Conservation (phyloP, 2,797 vertebrate genomes). For the Neosilurus mollespiculum region DNA sequence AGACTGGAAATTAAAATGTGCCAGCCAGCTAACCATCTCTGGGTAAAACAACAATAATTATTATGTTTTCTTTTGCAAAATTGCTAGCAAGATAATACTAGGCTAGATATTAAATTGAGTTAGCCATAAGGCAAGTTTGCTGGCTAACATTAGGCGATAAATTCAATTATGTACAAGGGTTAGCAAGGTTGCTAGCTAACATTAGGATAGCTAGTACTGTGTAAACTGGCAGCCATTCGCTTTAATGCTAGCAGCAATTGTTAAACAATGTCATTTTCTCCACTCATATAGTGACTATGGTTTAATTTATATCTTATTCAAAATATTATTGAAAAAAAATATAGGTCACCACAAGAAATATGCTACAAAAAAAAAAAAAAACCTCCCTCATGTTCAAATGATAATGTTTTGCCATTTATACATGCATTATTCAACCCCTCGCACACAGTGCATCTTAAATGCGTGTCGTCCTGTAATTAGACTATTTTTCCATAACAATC, state of each 20-base stretch:
- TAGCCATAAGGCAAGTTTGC: too few relatives aligned
- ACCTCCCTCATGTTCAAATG: not conserved
- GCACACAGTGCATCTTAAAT: not conserved
- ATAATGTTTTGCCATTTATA: not conserved
- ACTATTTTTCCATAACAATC: slow-evolving; percentile 28
- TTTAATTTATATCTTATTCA: not conserved
- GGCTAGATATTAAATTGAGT: too few relatives aligned
- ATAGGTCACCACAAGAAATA: not conserved
- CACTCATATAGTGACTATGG: not conserved
- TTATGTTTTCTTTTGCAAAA: too few relatives aligned
- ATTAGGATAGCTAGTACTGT: not conserved
- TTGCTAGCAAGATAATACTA: too few relatives aligned
- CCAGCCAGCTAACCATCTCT: too few relatives aligned
- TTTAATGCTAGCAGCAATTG: not conserved
- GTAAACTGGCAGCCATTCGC: not conserved
- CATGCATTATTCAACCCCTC: not conserved
- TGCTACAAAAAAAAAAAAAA: not conserved
- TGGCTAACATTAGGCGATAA: too few relatives aligned
- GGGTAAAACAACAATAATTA: too few relatives aligned
- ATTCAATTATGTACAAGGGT: not conserved
- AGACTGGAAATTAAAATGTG: too few relatives aligned
- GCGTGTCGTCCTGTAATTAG: not conserved
- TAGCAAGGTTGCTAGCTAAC: not conserved
- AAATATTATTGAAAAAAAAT: not conserved
- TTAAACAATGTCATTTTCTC: too few relatives aligned